A percentile compares a stretch with the other conserved stretches of the same genome.
Evolutionary conservation across 2,797 vertebrate genomes (phyloP).

Genomic region (Thamnophis elegans): DNA sequence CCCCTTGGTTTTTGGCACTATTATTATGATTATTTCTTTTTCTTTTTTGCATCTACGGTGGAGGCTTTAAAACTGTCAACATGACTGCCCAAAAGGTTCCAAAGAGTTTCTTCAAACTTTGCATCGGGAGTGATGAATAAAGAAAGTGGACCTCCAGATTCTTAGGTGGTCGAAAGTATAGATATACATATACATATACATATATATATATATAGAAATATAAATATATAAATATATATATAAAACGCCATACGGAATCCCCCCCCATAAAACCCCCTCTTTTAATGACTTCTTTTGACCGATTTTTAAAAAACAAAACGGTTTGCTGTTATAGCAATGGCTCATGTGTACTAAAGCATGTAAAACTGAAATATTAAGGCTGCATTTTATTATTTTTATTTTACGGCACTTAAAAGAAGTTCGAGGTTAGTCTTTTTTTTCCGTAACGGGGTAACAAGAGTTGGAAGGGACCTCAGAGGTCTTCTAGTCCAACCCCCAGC

Average conservation of each 20-base stretch:
- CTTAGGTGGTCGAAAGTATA: accelerated
- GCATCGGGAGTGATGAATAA: not conserved
- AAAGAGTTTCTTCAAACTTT: conserved; percentile 15
- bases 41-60: not conserved
- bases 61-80: not conserved
- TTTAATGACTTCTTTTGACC: not conserved
- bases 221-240: no score
- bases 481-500: not conserved
- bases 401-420: not conserved
- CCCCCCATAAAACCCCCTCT: not conserved
- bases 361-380: not conserved
- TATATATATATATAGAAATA: no score
- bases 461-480: not conserved
- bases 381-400: not conserved
- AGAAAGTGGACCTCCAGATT: not conserved
- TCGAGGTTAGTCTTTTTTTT: not conserved
- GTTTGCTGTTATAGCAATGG: not conserved
- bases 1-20: not conserved
- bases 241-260: no score
- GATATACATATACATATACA: no score
- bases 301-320: not conserved
- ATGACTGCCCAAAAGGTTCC: conserved; percentile 4
- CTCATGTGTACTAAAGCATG: not conserved
- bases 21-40: not conserved
- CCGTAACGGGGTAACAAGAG: not conserved